Evolutionary conservation across 2,797 vertebrate genomes (phyloP).

Genomic region (Acanthornis magna): DNA sequence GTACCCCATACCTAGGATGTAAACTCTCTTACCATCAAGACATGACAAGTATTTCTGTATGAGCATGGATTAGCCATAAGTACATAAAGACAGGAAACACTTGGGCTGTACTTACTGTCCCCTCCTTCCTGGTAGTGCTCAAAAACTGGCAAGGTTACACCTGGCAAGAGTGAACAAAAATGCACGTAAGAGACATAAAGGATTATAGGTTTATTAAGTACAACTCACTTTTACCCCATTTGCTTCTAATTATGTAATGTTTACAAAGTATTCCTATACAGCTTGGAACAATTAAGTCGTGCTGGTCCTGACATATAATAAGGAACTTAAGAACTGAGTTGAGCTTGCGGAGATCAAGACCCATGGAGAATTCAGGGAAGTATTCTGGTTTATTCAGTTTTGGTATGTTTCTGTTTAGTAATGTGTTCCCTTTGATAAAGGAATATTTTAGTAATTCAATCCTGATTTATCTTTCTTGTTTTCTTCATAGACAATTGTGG

Average conservation of each 20-base stretch:
- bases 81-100: neutral
- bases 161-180: slow-evolving; percentile 67
- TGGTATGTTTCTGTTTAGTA: neutral
- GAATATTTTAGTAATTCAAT: neutral
- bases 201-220: neutral
- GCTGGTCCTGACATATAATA: neutral
- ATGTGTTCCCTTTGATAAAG: neutral
- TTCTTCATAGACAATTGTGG: neutral
- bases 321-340: neutral
- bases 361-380: neutral
- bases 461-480: neutral
- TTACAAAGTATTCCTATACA: neutral
- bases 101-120: slow-evolving; percentile 87
- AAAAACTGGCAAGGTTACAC: slow-evolving; percentile 97
- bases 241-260: neutral
- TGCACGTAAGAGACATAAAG: neutral
- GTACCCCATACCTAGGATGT: neutral
- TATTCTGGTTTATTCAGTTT: neutral
- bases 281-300: neutral
- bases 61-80: neutral
- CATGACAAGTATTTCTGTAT: neutral
- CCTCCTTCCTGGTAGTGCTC: slow-evolving; percentile 98
- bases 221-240: neutral
- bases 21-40: neutral
- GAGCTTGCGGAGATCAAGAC: neutral